A percentile compares a stretch with the other conserved stretches of the same genome.
These are phyloP conservation scores for Raja brachyura DNA, from an alignment of 2,113 vertebrate species.

Conservation along the genomic window DNA sequence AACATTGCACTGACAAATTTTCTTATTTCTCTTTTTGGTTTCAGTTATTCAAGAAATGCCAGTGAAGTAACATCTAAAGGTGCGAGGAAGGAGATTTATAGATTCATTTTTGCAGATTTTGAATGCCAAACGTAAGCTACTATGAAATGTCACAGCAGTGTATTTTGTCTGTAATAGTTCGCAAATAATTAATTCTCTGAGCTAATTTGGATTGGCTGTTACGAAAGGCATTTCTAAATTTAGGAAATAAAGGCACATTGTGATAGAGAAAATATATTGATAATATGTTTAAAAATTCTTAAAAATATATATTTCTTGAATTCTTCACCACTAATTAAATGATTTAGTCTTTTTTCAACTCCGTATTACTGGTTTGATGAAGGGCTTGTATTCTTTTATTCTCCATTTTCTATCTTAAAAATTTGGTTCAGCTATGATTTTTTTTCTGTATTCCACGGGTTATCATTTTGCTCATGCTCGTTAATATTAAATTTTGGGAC, in stretches of 20 bases:
- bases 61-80: background rate
- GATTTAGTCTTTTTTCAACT: background rate
- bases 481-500: background rate
- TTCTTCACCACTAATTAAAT: background rate
- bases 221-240: background rate
- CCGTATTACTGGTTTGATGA: background rate
- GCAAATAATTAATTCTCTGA: constrained; percentile 24
- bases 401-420: background rate
- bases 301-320: background rate
- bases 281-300: background rate
- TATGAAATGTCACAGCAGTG: background rate
- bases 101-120: background rate
- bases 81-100: background rate
- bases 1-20: background rate
- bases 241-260: background rate
- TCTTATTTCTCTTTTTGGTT: background rate
- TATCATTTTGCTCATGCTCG: background rate
- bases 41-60: background rate
- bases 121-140: background rate
- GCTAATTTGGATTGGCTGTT: background rate
- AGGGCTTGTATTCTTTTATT: background rate
- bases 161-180: constrained; percentile 5
- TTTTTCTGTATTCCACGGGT: background rate
- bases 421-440: background rate
- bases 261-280: background rate